Evolutionary conservation across 2,113 vertebrate species (phyloP).

Genomic region (Poeciliopsis prolifica): DNA sequence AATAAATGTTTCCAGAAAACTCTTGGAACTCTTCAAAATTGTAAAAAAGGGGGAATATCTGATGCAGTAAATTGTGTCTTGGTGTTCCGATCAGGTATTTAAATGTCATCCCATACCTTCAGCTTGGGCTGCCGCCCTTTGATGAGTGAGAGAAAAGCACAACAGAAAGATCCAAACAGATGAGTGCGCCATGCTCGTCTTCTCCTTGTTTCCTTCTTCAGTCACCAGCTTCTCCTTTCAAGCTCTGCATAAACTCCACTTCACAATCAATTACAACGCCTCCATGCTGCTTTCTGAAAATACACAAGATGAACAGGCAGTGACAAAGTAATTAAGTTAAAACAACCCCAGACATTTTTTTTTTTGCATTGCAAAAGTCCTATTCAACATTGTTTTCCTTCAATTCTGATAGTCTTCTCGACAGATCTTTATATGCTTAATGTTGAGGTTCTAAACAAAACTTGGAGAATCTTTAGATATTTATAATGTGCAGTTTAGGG

Average conservation of each 20-base stretch:
- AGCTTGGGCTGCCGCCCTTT: slow-evolving; percentile 66
- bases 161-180: slow-evolving; percentile 71
- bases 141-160: slow-evolving; percentile 67
- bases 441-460: too few relatives aligned
- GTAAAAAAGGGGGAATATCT: neutral
- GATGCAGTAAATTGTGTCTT: neutral
- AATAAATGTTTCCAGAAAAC: neutral
- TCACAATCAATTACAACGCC: slow-evolving; percentile 53
- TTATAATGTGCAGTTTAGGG: neutral
- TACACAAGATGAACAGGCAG: slow-evolving; percentile 35
- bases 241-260: slow-evolving; percentile 46
- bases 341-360: slow-evolving; percentile 32
- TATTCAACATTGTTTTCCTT: slow-evolving; percentile 7
- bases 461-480: neutral
- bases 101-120: slow-evolving; percentile 70
- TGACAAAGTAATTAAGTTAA: slow-evolving; percentile 47
- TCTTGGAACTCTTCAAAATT: neutral
- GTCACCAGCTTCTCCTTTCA: slow-evolving; percentile 50
- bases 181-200: slow-evolving; percentile 69
- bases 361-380: slow-evolving; percentile 7
- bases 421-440: neutral
- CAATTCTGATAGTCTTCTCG: neutral
- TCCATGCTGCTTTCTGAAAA: slow-evolving; percentile 66
- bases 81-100: neutral
- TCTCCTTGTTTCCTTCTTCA: slow-evolving; percentile 52